phyloP scores from a whole-genome alignment of 2,888 invertebrate species.

The Chloroclysta siterata region DNA sequence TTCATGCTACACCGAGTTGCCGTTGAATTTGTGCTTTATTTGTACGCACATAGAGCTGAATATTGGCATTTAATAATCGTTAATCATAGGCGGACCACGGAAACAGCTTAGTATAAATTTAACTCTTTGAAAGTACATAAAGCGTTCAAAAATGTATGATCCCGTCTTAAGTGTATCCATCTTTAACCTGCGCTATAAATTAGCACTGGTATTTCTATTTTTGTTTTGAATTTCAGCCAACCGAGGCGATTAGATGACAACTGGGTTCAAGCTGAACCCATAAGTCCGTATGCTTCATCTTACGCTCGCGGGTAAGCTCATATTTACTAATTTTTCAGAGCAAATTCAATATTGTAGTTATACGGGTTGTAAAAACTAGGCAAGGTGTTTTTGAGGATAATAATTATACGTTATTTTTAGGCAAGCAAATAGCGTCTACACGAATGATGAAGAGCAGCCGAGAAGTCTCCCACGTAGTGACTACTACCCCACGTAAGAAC shows the following conservation, averaged over 20 bases:
- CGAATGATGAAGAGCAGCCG: constrained; percentile 53
- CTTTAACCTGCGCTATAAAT: neutral
- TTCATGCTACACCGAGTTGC: too few relatives aligned
- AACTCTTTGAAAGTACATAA: too few relatives aligned
- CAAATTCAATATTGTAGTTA: too few relatives aligned
- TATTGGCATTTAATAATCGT: too few relatives aligned
- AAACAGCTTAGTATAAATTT: too few relatives aligned
- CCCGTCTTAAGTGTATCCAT: too few relatives aligned
- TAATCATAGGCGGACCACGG: too few relatives aligned
- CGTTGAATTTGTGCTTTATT: too few relatives aligned
- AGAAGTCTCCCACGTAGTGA: constrained; percentile 49
- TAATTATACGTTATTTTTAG: constrained; percentile 8
- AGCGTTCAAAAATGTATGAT: too few relatives aligned
- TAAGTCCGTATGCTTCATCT: constrained; percentile 37
- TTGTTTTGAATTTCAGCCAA: constrained; percentile 41
- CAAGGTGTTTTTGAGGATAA: neutral
- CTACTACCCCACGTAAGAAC: constrained; percentile 51
- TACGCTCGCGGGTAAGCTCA: constrained; percentile 46
- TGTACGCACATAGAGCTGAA: too few relatives aligned
- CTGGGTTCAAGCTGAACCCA: constrained; percentile 38
- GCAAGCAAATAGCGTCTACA: constrained; percentile 54
- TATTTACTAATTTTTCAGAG: too few relatives aligned
- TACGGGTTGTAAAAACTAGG: too few relatives aligned
- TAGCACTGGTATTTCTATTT: neutral
- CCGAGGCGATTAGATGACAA: constrained; percentile 44